phyloP scores from a whole-genome alignment of 2,113 vertebrate genomes.

The Corydoras maculifer region DNA sequence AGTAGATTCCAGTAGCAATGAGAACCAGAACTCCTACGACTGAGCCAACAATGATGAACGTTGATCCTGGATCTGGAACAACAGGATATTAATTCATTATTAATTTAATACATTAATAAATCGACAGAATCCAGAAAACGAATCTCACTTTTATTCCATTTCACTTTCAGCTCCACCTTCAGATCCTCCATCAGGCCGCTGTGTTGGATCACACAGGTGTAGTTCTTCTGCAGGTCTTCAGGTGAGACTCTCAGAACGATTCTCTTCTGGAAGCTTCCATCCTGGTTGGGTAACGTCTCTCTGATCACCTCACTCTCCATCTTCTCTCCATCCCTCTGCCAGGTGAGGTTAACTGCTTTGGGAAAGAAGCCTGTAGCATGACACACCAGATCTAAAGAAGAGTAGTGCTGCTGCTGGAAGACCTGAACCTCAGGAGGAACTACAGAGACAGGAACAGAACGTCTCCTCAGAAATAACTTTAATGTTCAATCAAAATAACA shows the following conservation, averaged over 20 bases:
- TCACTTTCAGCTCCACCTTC: not conserved
- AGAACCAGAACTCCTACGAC: not conserved
- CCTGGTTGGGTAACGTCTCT: conserved; percentile 47
- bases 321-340: conserved; percentile 33
- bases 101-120: not conserved
- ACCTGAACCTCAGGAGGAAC: conserved; percentile 29
- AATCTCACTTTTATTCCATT: not conserved
- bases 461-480: no score
- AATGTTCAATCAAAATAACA: no score
- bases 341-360: conserved; percentile 22
- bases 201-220: conserved; percentile 35
- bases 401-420: conserved; percentile 23
- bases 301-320: conserved; percentile 39
- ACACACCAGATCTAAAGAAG: conserved; percentile 44
- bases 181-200: not conserved
- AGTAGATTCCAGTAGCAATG: not conserved
- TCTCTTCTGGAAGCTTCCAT: conserved; percentile 50
- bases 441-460: conserved; percentile 2
- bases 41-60: not conserved
- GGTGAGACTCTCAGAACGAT: conserved; percentile 11
- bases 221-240: not conserved
- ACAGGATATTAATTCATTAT: not conserved
- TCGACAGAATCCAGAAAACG: not conserved
- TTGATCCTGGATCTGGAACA: not conserved
- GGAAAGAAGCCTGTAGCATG: conserved; percentile 54